phyloP scores from a whole-genome alignment of 2,797 vertebrate species.

The Onychomys arenicola region DNA sequence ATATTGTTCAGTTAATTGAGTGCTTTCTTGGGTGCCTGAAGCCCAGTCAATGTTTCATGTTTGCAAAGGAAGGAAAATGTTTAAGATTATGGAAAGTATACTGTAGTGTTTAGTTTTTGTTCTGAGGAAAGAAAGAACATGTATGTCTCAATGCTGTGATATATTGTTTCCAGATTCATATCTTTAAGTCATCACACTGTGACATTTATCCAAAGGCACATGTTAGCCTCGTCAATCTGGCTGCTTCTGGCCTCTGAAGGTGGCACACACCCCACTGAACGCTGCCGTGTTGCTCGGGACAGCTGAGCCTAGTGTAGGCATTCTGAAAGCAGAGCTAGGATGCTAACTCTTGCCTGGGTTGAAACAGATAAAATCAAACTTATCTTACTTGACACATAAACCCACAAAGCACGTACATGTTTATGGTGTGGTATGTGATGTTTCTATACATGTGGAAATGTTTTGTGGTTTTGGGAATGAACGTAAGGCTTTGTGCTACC shows the following conservation, averaged over 20 bases:
- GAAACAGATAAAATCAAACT: background rate
- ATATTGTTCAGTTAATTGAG: background rate
- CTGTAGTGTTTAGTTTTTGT: slow-evolving; percentile 9
- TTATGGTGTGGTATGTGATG: background rate
- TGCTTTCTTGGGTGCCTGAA: background rate
- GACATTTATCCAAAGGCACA: background rate
- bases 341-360: background rate
- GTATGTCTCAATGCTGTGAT: background rate
- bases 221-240: background rate
- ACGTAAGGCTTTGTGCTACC: background rate
- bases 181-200: background rate
- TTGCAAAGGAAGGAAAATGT: background rate
- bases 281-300: background rate
- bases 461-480: background rate
- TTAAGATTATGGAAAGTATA: slow-evolving; percentile 26
- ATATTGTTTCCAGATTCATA: background rate
- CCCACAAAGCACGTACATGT: background rate
- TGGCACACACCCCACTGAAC: background rate
- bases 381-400: background rate
- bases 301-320: background rate
- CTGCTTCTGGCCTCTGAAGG: background rate
- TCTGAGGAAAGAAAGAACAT: background rate
- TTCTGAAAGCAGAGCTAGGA: background rate
- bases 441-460: background rate
- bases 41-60: background rate